Conservation (phyloP, 2,797 vertebrate genomes). For the Oryzias dopingdopingensis region DNA sequence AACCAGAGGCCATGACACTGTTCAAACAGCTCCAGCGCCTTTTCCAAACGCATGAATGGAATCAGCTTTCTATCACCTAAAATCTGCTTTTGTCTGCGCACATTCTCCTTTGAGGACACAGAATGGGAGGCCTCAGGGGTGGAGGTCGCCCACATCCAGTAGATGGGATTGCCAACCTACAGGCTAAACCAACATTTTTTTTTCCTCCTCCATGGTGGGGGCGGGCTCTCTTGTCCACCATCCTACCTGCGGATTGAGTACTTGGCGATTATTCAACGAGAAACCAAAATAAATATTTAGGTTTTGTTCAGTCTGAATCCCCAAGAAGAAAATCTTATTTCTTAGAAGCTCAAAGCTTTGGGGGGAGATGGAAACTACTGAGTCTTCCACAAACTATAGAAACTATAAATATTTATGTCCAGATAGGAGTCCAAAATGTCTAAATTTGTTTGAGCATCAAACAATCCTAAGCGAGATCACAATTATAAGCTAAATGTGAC, state of each 20-base stretch:
- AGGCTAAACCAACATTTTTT: constrained; percentile 28
- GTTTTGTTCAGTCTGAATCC: too few species aligned
- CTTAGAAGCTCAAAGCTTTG: too few species aligned
- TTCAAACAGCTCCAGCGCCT: constrained; percentile 46
- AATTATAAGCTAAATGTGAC: too few species aligned
- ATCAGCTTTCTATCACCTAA: constrained; percentile 49
- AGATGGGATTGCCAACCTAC: constrained; percentile 61
- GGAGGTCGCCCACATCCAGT: constrained; percentile 72
- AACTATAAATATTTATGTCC: too few species aligned
- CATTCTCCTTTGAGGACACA: constrained; percentile 66
- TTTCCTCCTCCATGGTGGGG: constrained; percentile 7
- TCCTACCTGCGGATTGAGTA: constrained; percentile 32
- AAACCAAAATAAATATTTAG: neutral
- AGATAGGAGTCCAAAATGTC: too few species aligned
- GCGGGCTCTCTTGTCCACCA: constrained; percentile 13
- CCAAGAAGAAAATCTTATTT: too few species aligned
- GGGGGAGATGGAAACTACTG: too few species aligned
- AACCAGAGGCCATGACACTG: constrained; percentile 40
- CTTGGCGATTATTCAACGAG: neutral
- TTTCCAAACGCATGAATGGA: constrained; percentile 45
- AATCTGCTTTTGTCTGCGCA: constrained; percentile 66
- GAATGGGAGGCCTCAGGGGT: constrained; percentile 63
- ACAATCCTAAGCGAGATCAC: too few species aligned
- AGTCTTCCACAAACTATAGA: too few species aligned
- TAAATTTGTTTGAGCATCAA: too few species aligned